Conservation (phyloP, 30 jellyfish, hydroid and myxozoan genomes). For the Pseudorhiza aurosa region DNA sequence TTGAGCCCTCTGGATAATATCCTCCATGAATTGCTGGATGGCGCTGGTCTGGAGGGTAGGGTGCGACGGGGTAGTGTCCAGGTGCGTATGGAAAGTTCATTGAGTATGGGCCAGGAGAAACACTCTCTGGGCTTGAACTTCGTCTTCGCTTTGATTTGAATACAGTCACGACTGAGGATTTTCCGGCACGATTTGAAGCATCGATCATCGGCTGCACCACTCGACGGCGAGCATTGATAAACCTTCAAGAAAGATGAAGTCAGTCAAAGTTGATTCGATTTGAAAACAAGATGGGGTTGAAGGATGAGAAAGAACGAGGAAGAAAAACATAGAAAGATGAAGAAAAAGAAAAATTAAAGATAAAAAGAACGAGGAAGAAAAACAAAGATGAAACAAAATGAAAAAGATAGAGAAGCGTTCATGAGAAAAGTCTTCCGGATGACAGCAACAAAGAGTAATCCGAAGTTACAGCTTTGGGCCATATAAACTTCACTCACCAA, state of each 20-base stretch:
- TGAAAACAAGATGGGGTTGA: too few species aligned
- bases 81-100: slow-evolving; percentile 89
- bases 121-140: slow-evolving; percentile 96
- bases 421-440: too few species aligned
- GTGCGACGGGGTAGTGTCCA: slow-evolving; percentile 87
- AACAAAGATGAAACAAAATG: too few species aligned
- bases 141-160: slow-evolving; percentile 91
- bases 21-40: slow-evolving; percentile 88
- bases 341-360: too few species aligned
- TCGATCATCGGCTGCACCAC: slow-evolving; percentile 99
- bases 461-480: too few species aligned
- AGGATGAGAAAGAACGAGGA: too few species aligned
- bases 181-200: slow-evolving; percentile 98
- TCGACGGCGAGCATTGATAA: slow-evolving; percentile 96
- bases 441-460: too few species aligned
- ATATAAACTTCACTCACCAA: too few species aligned
- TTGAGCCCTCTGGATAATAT: slow-evolving; percentile 82
- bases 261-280: background rate
- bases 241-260: slow-evolving; percentile 64
- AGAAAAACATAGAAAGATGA: too few species aligned
- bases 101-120: slow-evolving; percentile 92
- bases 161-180: slow-evolving; percentile 98
- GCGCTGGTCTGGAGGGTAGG: slow-evolving; percentile 88
- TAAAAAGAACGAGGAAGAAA: too few species aligned
- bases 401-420: too few species aligned